Conservation (phyloP, 2,113 vertebrate species). For the Stictonetta naevosa region DNA sequence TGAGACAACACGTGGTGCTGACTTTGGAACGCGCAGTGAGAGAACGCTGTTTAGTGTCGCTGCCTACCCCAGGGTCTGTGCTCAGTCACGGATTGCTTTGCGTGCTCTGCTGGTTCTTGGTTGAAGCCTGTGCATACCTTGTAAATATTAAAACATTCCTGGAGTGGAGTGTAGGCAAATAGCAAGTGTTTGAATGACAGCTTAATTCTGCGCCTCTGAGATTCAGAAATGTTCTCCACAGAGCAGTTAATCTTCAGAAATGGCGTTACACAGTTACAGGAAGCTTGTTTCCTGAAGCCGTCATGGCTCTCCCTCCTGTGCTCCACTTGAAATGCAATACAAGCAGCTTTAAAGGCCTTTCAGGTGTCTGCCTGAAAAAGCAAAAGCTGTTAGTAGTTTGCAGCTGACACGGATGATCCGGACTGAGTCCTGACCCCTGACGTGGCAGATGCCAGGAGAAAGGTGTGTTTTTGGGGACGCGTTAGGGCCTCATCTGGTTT, state of each 20-base stretch:
- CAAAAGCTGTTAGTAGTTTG: not conserved
- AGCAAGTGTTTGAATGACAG: not conserved
- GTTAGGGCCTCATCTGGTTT: too few relatives aligned
- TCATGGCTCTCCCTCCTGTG: accelerated
- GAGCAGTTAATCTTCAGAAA: not conserved
- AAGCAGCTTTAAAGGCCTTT: not conserved
- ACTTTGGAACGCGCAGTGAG: not conserved
- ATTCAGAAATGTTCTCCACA: not conserved
- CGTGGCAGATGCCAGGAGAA: not conserved
- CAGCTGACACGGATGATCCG: not conserved
- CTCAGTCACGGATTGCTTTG: not conserved
- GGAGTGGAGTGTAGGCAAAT: not conserved
- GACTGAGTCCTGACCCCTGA: not conserved
- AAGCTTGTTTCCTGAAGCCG: not conserved
- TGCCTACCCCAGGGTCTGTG: not conserved
- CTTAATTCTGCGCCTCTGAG: accelerated
- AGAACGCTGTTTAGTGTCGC: not conserved
- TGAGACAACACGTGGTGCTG: not conserved
- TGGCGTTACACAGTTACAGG: accelerated
- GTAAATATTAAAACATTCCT: not conserved
- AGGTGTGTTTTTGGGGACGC: too few relatives aligned
- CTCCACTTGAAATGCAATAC: too few relatives aligned
- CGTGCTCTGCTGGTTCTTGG: not conserved
- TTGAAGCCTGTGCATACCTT: not conserved
- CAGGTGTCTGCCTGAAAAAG: not conserved